These are phyloP conservation scores for Drosophila parvula DNA, from an alignment of 1,140 invertebrate species.

Conservation along the genomic window DNA sequence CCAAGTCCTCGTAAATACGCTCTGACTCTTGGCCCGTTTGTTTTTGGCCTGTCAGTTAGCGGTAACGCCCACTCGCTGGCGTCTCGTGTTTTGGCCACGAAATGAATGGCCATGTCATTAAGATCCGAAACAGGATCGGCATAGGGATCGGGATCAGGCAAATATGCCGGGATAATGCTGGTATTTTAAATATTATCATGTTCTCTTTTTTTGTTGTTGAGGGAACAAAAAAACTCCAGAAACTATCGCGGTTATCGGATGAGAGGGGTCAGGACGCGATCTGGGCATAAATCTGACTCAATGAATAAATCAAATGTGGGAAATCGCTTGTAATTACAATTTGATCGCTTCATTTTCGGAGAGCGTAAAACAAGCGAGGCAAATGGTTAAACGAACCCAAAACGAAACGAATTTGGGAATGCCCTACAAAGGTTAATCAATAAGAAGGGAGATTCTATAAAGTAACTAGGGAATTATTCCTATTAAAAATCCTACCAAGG, in stretches of 20 bases:
- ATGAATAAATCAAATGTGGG: conserved; percentile 65
- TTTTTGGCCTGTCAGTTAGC: conserved; percentile 69
- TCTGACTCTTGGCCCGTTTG: conserved; percentile 10
- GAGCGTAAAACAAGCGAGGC: conserved; percentile 59
- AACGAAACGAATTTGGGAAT: conserved; percentile 21
- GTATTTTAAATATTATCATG: neutral
- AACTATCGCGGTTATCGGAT: conserved; percentile 35
- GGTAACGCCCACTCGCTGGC: conserved; percentile 69
- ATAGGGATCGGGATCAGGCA: neutral
- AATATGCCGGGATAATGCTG: neutral
- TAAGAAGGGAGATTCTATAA: too few relatives aligned
- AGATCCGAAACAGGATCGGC: conserved; percentile 21
- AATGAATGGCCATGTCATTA: conserved; percentile 81
- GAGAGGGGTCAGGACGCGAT: neutral
- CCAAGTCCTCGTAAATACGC: conserved; percentile 42
- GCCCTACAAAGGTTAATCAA: neutral
- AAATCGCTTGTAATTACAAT: conserved; percentile 65
- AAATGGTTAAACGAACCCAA: neutral
- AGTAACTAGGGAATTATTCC: neutral
- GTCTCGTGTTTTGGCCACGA: conserved; percentile 56
- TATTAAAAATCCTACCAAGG: too few relatives aligned
- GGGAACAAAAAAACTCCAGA: neutral
- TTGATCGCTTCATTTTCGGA: conserved; percentile 63
- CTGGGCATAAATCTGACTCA: conserved; percentile 31
- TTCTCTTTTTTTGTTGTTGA: too few relatives aligned